phyloP scores from a whole-genome alignment of 2,113 vertebrate species.

The Pachypanchax playfairii region DNA sequence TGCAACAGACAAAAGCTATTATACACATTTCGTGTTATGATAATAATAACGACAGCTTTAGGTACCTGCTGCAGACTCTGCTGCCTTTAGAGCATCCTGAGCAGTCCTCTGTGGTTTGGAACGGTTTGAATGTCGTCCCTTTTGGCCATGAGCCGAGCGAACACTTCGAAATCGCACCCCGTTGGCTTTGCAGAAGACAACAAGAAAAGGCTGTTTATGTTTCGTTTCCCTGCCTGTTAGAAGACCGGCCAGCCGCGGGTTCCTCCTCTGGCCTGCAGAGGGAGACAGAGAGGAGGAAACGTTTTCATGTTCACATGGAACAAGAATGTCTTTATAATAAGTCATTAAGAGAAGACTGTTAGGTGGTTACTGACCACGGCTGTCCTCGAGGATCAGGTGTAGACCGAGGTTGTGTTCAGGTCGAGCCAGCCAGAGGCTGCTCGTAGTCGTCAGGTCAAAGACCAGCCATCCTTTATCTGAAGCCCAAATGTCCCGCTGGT shows the following conservation, averaged over 20 bases:
- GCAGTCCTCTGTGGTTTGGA: conserved; percentile 85
- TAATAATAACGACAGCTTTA: not conserved
- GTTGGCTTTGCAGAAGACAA: conserved; percentile 94
- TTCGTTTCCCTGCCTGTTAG: conserved; percentile 85
- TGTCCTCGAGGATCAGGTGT: conserved; percentile 86
- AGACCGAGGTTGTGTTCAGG: conserved; percentile 92
- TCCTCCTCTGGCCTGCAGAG: conserved; percentile 86
- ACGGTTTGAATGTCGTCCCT: conserved; percentile 87
- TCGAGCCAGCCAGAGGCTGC: conserved; percentile 92
- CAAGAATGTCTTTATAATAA: too few species aligned
- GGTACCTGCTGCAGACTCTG: conserved; percentile 82
- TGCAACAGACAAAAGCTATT: conserved; percentile 52
- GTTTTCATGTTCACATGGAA: too few species aligned
- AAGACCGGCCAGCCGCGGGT: conserved; percentile 85
- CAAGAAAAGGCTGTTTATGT: conserved; percentile 95
- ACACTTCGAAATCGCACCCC: conserved; percentile 89
- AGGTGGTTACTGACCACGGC: conserved; percentile 81
- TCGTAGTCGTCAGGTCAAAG: conserved; percentile 93
- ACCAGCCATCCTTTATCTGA: conserved; percentile 95
- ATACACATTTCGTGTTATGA: not conserved
- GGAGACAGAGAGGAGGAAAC: conserved; percentile 25
- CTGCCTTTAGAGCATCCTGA: conserved; percentile 88
- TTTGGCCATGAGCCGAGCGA: conserved; percentile 85
- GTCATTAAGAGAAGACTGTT: too few species aligned
- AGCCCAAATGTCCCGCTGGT: conserved; percentile 90